These are phyloP conservation scores for Scaptodrosophila lebanonensis DNA, from an alignment of 1,140 invertebrate genomes.

Conservation along the genomic window DNA sequence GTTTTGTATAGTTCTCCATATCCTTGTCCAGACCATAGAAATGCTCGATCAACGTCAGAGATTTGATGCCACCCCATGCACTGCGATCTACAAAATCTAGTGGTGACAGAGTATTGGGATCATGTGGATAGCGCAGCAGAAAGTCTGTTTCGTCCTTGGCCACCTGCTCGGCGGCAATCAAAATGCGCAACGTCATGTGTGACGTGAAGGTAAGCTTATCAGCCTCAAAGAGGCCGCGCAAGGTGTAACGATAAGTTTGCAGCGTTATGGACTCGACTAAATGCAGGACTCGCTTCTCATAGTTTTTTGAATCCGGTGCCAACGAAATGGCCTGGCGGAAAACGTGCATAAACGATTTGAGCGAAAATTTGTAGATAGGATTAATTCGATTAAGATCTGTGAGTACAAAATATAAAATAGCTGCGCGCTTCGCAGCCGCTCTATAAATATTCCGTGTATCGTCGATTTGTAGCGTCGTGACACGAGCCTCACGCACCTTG, in stretches of 20 bases:
- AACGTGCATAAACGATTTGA: slow-evolving; percentile 96
- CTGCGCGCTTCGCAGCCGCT: slow-evolving; percentile 89
- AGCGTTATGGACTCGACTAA: slow-evolving; percentile 94
- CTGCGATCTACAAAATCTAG: slow-evolving; percentile 90
- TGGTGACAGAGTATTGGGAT: slow-evolving; percentile 83
- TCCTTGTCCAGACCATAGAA: slow-evolving; percentile 95
- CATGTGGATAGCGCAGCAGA: slow-evolving; percentile 87
- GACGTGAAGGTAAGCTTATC: slow-evolving; percentile 95
- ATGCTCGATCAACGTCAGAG: slow-evolving; percentile 87
- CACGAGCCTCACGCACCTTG: slow-evolving; percentile 91
- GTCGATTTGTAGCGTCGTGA: slow-evolving; percentile 92
- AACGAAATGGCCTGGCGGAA: slow-evolving; percentile 91
- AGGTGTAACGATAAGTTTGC: slow-evolving; percentile 92
- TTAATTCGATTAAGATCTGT: slow-evolving; percentile 96
- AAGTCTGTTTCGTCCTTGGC: slow-evolving; percentile 90
- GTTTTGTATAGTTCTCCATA: slow-evolving; percentile 93
- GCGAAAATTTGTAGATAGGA: slow-evolving; percentile 96
- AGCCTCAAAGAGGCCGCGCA: slow-evolving; percentile 93
- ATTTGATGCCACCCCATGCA: slow-evolving; percentile 93
- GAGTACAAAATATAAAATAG: slow-evolving; percentile 95
- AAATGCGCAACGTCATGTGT: slow-evolving; percentile 91
- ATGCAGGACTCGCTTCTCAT: slow-evolving; percentile 85
- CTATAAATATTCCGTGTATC: slow-evolving; percentile 93
- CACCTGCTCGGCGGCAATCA: slow-evolving; percentile 83
- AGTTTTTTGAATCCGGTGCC: slow-evolving; percentile 82